These are phyloP conservation scores for Cassiopea andromeda DNA, from an alignment of 30 jellyfish, hydroid and myxozoan genomes.

Conservation along the genomic window DNA sequence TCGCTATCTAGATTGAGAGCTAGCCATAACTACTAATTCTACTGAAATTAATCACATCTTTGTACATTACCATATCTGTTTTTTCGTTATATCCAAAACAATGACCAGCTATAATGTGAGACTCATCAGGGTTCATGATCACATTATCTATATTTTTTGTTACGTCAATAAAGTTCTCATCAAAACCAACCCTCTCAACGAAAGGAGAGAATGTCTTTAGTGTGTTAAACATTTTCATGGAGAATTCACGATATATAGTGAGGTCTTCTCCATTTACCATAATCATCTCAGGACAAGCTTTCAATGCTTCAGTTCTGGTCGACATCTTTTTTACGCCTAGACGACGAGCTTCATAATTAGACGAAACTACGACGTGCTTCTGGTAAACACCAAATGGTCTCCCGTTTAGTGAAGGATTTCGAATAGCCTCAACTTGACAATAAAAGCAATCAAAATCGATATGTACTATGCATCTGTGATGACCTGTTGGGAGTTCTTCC, in stretches of 20 bases:
- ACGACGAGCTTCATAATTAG: slow-evolving; percentile 77
- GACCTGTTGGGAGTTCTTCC: background rate
- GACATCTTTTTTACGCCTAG: slow-evolving; percentile 72
- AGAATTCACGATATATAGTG: slow-evolving; percentile 58
- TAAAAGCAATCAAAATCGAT: slow-evolving; percentile 85
- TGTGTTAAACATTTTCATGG: slow-evolving; percentile 48
- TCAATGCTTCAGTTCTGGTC: slow-evolving; percentile 62
- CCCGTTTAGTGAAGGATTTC: slow-evolving; percentile 60
- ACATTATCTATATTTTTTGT: slow-evolving; percentile 50
- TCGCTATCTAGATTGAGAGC: too few species aligned
- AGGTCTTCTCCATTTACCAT: slow-evolving; percentile 85
- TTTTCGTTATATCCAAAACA: slow-evolving; percentile 53
- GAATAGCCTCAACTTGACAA: slow-evolving; percentile 82
- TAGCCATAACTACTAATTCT: too few species aligned
- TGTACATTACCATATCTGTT: slow-evolving; percentile 41
- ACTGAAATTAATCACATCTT: too few species aligned
- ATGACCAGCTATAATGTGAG: slow-evolving; percentile 35
- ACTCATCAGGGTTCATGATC: background rate
- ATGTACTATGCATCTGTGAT: slow-evolving; percentile 67
- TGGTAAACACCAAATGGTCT: slow-evolving; percentile 77
- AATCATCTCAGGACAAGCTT: slow-evolving; percentile 72
- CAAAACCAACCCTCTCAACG: slow-evolving; percentile 83
- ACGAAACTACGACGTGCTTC: slow-evolving; percentile 72
- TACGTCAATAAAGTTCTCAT: slow-evolving; percentile 79
- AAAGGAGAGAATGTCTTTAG: slow-evolving; percentile 29